Evolutionary conservation across 2,888 invertebrate species (phyloP).

Genomic region (Listrodromus nycthemerus): DNA sequence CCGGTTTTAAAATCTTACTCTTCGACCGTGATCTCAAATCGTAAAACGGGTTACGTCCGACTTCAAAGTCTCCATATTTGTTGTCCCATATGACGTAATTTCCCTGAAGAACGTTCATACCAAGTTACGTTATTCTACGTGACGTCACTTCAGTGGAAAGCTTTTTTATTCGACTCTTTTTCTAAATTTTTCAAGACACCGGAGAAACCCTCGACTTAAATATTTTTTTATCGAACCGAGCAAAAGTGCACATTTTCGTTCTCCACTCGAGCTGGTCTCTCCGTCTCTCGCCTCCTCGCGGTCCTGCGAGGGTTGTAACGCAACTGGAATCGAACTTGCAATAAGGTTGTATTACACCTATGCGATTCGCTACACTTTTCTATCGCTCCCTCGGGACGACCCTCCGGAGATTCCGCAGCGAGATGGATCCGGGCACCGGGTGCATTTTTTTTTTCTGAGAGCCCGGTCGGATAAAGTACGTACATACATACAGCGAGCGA

Average conservation of each 20-base stretch:
- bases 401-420: slow-evolving; percentile 60
- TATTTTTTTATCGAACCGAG: not conserved
- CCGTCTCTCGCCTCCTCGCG: slow-evolving; percentile 68
- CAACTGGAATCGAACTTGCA: slow-evolving; percentile 81
- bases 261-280: not conserved
- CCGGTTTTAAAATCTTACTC: no score
- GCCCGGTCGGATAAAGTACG: not conserved
- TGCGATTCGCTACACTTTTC: slow-evolving; percentile 74
- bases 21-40: no score
- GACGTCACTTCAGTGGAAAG: not conserved
- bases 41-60: no score
- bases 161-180: not conserved
- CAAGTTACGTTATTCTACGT: not conserved
- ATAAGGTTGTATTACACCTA: slow-evolving; percentile 77
- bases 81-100: not conserved
- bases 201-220: not conserved
- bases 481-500: not conserved
- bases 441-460: slow-evolving; percentile 44
- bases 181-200: not conserved
- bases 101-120: not conserved
- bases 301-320: slow-evolving; percentile 79
- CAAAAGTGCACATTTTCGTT: not conserved
- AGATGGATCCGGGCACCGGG: slow-evolving; percentile 25
- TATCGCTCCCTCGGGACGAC: slow-evolving; percentile 76
- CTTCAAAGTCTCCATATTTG: no score